These are phyloP conservation scores for Dendrocincla tyrannina DNA, from an alignment of 2,797 vertebrate genomes.

Conservation along the genomic window DNA sequence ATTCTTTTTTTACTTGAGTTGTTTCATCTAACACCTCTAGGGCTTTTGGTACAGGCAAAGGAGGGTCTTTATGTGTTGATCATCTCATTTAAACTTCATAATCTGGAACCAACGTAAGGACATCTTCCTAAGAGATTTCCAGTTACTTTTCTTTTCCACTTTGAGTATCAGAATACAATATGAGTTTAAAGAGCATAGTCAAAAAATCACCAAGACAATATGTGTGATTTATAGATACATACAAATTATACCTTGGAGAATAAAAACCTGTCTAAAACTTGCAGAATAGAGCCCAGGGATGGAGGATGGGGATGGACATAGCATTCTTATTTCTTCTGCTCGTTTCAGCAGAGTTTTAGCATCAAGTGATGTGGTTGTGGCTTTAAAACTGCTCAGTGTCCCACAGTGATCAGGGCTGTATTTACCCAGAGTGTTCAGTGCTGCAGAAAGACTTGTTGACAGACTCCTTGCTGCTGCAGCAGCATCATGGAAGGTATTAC, in stretches of 20 bases:
- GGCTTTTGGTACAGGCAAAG: background rate
- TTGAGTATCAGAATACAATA: background rate
- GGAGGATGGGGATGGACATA: background rate
- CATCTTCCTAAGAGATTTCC: background rate
- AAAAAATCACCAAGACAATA: background rate
- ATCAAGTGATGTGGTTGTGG: background rate
- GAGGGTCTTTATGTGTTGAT: background rate
- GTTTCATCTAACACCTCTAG: background rate
- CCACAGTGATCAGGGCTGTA: background rate
- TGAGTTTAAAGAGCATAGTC: background rate
- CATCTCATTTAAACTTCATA: background rate
- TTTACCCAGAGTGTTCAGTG: background rate
- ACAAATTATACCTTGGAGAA: background rate
- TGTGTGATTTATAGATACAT: background rate
- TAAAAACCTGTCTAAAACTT: background rate
- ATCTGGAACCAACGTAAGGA: background rate
- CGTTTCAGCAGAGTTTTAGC: background rate
- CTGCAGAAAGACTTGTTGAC: background rate
- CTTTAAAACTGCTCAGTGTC: background rate
- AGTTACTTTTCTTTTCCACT: background rate
- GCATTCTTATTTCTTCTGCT: background rate
- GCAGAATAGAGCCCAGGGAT: background rate
- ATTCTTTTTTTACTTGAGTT: background rate
- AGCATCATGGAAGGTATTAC: background rate
- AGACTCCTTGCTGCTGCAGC: slow-evolving; percentile 1